Base-by-base conservation (phyloP, 1,140 invertebrate genomes). In the Drosophila bipectinata region DNA sequence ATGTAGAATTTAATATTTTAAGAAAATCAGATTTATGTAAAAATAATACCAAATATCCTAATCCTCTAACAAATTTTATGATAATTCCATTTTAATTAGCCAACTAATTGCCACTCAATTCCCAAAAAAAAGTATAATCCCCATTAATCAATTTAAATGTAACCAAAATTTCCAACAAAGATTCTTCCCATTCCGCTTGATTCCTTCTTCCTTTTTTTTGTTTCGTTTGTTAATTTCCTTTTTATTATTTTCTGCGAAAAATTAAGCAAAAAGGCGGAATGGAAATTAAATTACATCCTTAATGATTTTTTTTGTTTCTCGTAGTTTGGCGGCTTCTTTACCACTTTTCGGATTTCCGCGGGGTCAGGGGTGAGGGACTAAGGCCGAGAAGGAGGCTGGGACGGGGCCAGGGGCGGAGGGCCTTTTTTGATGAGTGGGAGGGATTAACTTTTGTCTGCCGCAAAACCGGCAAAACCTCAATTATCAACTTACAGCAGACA, bases 401-500 rank as follows among this genome's bases (percentile, higher is more conserved):
- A 28, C 26, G 41, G 6, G 71, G 14, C 14, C 14, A 72, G 58
- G 76, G 64, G 15, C 32, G 37, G 34, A 21, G 39, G 58, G 39
- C n/a, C 28, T 14, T 47, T 9, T 61, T 68, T 68, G 21, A 80
- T 67, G 57, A 53, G 69, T 54, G 41, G 41, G 51, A 48, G 58
- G 76, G 67, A 77, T 83, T 83, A 83, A 84, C 80, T 84, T 83
- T 76, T 79, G 81, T 80, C 71, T 69, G 75, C 72, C 51, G 52
- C 54, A 72, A 72, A 83, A 77, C 75, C 59, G 79, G 75, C 72
- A 61, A 79, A 82, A 83, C 79, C 80, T 83, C 79, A 83, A 83
- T 83, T 83, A 83, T 83, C 80, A 79, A 83, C 79, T 83, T 83
- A 82, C 71, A 78, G 75, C 72, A 82, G 80, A 83, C 80, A 79